Conservation (phyloP, 2,888 invertebrate species). For the Catocala fraxini region DNA sequence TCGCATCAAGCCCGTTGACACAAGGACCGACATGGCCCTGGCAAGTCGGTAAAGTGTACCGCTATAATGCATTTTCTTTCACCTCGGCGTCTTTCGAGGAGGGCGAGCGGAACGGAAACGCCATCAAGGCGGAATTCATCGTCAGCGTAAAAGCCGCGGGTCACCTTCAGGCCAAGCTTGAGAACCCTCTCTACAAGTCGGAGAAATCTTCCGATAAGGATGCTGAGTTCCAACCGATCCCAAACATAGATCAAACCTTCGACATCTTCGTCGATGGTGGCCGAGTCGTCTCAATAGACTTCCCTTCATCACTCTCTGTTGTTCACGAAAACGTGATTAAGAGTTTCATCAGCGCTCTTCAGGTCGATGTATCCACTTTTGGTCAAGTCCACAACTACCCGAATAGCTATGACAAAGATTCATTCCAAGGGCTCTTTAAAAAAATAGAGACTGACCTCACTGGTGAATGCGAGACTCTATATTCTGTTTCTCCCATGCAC, state of each 20-base stretch:
- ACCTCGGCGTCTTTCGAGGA: slow-evolving; percentile 88
- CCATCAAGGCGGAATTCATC: slow-evolving; percentile 83
- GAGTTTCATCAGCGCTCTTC: slow-evolving; percentile 90
- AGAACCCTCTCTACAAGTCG: slow-evolving; percentile 83
- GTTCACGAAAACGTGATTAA: slow-evolving; percentile 91
- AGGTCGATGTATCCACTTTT: slow-evolving; percentile 89
- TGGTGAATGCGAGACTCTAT: slow-evolving; percentile 90
- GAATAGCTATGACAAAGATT: slow-evolving; percentile 78
- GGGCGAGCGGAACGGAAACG: slow-evolving; percentile 78
- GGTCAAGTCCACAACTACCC: slow-evolving; percentile 81
- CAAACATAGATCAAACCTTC: slow-evolving; percentile 87
- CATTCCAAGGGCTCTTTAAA: slow-evolving; percentile 87
- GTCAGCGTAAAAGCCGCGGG: slow-evolving; percentile 84
- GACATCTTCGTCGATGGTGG: slow-evolving; percentile 89
- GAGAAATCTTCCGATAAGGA: slow-evolving; percentile 73
- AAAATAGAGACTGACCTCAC: slow-evolving; percentile 91
- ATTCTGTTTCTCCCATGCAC: slow-evolving; percentile 89
- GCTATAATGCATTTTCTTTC: slow-evolving; percentile 85
- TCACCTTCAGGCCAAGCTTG: slow-evolving; percentile 77
- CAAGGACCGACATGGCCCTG: slow-evolving; percentile 76
- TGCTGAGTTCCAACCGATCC: slow-evolving; percentile 85
- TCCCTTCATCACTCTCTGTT: slow-evolving; percentile 85
- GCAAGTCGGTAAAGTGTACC: slow-evolving; percentile 87
- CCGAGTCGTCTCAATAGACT: slow-evolving; percentile 85
- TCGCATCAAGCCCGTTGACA: slow-evolving; percentile 57